Base-by-base conservation (phyloP, 2,113 vertebrate genomes). In the Tamias sibiricus region DNA sequence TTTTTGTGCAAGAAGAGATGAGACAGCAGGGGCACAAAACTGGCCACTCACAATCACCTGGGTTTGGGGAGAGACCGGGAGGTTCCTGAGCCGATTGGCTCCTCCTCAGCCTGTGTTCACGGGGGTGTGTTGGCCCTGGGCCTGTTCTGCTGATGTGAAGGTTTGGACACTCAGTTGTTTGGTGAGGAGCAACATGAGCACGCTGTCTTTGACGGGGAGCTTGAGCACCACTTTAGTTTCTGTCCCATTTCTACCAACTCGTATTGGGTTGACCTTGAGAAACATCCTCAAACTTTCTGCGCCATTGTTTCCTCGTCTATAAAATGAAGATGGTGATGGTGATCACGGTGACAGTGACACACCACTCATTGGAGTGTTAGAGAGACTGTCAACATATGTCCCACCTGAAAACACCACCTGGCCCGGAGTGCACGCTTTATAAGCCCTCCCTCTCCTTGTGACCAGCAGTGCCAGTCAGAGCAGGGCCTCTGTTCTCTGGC, bases 401-500 rank as follows among this genome's bases (percentile, higher is more conserved):
- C 30, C 42, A 11, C 19, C 37, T 28, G 30, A 37, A 16, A 26
- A 66, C n/a, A 57, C 68, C 35, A 28, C 35, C 35, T 84, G 32
- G 52, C 37, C 14, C 13, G 9, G 19, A 22, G 6, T n/a, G 11
- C 32, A 5, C 0, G 16, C 5, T 3, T 80, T 35, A 19, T 28
- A 76, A 35, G 10, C 30, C 42, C 0, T 8, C 0, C 10, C 17
- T 68, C 5, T 35, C 8, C 0, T 26, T 24, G 40, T 47, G 59
- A 40, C 62, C 22, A 16, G 32, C 19, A 2, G 3, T 10, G 47
- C 42, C 64, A 24, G 24, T 77, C 8, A 42, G 59, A 64, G 47
- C 4, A 54, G 37, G 8, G 54, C 28, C 59, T 82, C 57, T 77
- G 2, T 40, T 72, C 59, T 82, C 35, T 10, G 7, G 2, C 14